Percentiles rank a stretch among this genome's conserved stretches.
These are phyloP conservation scores for Myotis brandtii DNA, from an alignment of 2,113 vertebrate genomes.

Conservation along the genomic window DNA sequence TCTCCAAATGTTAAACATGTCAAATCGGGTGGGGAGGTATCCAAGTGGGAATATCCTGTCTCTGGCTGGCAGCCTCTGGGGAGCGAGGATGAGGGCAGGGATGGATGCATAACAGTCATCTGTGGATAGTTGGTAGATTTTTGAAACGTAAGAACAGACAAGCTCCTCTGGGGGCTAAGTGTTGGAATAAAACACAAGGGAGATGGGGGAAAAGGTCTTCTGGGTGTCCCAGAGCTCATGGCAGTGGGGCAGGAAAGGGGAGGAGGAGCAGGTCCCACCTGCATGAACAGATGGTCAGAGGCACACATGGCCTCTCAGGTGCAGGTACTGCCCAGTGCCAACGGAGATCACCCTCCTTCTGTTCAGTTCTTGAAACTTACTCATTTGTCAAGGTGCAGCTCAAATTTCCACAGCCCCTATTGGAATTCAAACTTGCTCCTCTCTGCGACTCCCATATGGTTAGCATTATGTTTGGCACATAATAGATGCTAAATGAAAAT, in stretches of 20 bases:
- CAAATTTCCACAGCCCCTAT: background rate
- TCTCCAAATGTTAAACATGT: background rate
- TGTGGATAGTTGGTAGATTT: background rate
- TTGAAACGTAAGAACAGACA: background rate
- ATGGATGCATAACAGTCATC: background rate
- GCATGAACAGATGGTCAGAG: background rate
- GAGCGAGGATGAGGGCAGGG: background rate
- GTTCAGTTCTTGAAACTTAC: background rate
- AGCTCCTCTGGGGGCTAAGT: background rate
- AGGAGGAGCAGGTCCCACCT: background rate
- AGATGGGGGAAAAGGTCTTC: background rate
- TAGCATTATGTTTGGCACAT: background rate
- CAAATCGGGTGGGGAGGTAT: background rate
- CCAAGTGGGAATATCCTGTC: background rate
- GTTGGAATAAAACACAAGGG: background rate
- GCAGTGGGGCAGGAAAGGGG: background rate
- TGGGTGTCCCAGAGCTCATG: background rate
- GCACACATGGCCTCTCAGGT: background rate
- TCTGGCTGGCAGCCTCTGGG: background rate
- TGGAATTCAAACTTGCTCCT: background rate
- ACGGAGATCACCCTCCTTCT: constrained; percentile 42
- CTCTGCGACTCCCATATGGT: background rate
- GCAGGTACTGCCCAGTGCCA: background rate
- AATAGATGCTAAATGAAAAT: background rate
- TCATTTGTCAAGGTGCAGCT: constrained; percentile 34